These are phyloP conservation scores for Dascillus cervinus DNA, from an alignment of 2,888 invertebrate genomes.

Conservation along the genomic window DNA sequence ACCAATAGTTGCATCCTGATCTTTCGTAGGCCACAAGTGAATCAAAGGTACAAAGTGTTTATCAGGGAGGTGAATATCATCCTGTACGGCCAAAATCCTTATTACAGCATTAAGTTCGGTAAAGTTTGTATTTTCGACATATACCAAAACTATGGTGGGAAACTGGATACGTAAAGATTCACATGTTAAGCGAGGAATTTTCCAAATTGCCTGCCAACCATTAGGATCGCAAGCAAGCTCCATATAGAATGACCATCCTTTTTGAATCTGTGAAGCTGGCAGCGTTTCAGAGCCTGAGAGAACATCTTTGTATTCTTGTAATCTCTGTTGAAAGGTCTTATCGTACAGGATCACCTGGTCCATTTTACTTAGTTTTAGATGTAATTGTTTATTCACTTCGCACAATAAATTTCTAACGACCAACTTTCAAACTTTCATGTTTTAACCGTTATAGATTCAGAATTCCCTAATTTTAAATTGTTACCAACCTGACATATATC, in stretches of 20 bases:
- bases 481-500: too few species aligned
- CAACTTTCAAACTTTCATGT: too few species aligned
- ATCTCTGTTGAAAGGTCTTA: constrained; percentile 49
- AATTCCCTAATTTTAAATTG: too few species aligned
- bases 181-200: constrained; percentile 56
- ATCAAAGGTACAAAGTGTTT: constrained; percentile 52
- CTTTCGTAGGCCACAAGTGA: constrained; percentile 57
- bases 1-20: constrained; percentile 50
- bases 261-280: constrained; percentile 45
- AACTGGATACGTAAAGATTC: constrained; percentile 56
- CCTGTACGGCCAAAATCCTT: constrained; percentile 56
- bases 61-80: constrained; percentile 52
- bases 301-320: constrained; percentile 48
- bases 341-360: constrained; percentile 50
- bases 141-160: constrained; percentile 55
- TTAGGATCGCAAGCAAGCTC: constrained; percentile 56
- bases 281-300: constrained; percentile 40
- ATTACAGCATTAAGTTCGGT: constrained; percentile 49
- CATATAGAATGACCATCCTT: constrained; percentile 49
- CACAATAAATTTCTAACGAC: too few species aligned
- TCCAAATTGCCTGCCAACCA: constrained; percentile 67
- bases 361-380: constrained; percentile 41
- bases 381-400: too few species aligned
- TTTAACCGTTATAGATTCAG: too few species aligned
- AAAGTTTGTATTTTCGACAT: constrained; percentile 51